Evolutionary conservation across 2,888 invertebrate species (phyloP).

Genomic region (Cybosia mesomella): DNA sequence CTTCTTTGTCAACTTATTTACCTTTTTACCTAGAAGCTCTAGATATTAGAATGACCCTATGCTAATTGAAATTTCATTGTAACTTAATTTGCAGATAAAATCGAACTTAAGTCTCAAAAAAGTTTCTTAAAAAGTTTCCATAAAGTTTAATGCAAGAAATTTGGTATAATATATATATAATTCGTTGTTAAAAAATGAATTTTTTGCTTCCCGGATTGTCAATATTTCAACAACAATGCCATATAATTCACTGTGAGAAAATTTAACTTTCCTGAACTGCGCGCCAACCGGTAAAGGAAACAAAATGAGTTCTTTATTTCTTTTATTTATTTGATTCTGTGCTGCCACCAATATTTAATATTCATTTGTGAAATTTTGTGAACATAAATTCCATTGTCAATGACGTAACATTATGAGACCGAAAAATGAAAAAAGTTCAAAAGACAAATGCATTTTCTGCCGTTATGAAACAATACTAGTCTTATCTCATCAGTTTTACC

Average conservation of each 20-base stretch:
- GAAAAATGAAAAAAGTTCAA: too few species aligned
- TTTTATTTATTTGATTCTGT: conserved; percentile 54
- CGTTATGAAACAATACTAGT: too few species aligned
- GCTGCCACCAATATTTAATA: conserved; percentile 36
- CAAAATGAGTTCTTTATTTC: conserved; percentile 57
- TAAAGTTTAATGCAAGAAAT: not conserved
- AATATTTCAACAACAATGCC: conserved; percentile 8
- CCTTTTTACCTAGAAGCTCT: too few species aligned
- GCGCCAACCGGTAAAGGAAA: conserved; percentile 50
- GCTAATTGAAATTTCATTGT: too few species aligned
- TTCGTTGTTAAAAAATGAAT: not conserved
- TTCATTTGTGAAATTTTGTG: too few species aligned
- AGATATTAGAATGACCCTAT: too few species aligned
- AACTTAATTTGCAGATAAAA: too few species aligned
- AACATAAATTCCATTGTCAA: too few species aligned
- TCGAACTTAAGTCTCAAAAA: too few species aligned
- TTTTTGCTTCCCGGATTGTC: not conserved
- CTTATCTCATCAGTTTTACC: not conserved
- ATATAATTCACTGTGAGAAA: conserved; percentile 55
- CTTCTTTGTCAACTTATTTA: too few species aligned
- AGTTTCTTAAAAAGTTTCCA: not conserved
- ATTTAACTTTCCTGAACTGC: conserved; percentile 57
- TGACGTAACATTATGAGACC: too few species aligned
- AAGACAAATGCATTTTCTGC: too few species aligned
- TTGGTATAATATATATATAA: not conserved